These are phyloP conservation scores for Spodoptera exigua DNA, from an alignment of 2,888 invertebrate species.

Conservation along the genomic window DNA sequence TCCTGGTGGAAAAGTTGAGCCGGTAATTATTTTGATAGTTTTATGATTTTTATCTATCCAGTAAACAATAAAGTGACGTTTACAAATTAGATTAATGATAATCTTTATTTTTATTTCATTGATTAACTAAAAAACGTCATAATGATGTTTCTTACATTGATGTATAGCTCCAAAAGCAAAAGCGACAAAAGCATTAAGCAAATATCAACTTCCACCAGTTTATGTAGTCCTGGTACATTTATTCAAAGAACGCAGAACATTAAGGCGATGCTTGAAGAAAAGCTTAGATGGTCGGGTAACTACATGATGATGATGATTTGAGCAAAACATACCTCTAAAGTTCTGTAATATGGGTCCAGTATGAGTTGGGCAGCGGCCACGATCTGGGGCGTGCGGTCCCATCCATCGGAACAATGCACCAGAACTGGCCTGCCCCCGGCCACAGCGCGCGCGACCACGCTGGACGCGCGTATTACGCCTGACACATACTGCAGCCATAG, in stretches of 20 bases:
- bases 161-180: too few relatives aligned
- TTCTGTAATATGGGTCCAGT: slow-evolving; percentile 98
- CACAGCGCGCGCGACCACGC: slow-evolving; percentile 94
- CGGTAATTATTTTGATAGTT: not conserved
- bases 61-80: too few relatives aligned
- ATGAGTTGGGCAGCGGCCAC: slow-evolving; percentile 97
- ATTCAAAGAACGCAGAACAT: too few relatives aligned
- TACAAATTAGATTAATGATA: too few relatives aligned
- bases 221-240: not conserved
- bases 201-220: not conserved
- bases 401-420: slow-evolving; percentile 99
- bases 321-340: slow-evolving; percentile 91
- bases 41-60: not conserved
- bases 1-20: slow-evolving; percentile 1
- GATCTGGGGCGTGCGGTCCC: slow-evolving; percentile 99
- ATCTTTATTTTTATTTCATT: too few relatives aligned
- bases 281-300: too few relatives aligned
- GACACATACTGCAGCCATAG: slow-evolving; percentile 97
- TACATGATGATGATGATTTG: too few relatives aligned
- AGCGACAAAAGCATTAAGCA: too few relatives aligned
- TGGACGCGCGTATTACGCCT: slow-evolving; percentile 94
- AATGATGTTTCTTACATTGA: too few relatives aligned
- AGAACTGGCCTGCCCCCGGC: slow-evolving; percentile 96
- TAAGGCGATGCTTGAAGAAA: too few relatives aligned
- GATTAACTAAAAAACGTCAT: too few relatives aligned